These are phyloP conservation scores for Eugnorisma glareosa DNA, from an alignment of 2,888 invertebrate species.

Conservation along the genomic window DNA sequence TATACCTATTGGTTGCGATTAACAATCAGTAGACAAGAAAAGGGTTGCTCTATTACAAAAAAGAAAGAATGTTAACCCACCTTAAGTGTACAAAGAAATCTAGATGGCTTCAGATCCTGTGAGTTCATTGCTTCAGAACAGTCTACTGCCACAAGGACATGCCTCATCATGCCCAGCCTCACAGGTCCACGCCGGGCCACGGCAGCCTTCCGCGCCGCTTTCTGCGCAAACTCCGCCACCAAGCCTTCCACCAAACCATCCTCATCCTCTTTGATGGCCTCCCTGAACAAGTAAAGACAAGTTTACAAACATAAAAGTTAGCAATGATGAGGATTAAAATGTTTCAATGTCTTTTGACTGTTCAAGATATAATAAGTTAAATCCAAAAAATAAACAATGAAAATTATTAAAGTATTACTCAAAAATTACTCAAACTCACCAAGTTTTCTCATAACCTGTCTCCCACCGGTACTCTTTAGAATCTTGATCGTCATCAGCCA, in stretches of 20 bases:
- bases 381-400: too few relatives aligned
- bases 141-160: conserved; percentile 97
- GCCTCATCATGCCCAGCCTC: conserved; percentile 99
- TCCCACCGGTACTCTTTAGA: conserved; percentile 98
- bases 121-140: conserved; percentile 98
- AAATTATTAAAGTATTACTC: neutral
- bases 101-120: conserved; percentile 98
- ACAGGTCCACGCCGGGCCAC: conserved; percentile 94
- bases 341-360: neutral
- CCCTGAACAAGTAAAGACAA: conserved; percentile 90
- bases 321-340: neutral
- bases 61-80: conserved; percentile 83
- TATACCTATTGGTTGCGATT: neutral
- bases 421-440: conserved; percentile 90
- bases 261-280: conserved; percentile 98
- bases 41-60: neutral
- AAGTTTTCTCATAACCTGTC: conserved; percentile 98
- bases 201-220: conserved; percentile 95
- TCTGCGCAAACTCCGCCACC: conserved; percentile 97
- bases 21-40: neutral
- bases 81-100: conserved; percentile 96
- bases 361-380: neutral
- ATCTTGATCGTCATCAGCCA: conserved; percentile 96
- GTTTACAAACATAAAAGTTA: neutral
- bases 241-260: conserved; percentile 97